Percentiles rank a stretch among this genome's conserved stretches.
These are phyloP conservation scores for Acipenser ruthenus DNA, from an alignment of 2,797 vertebrate species.

Conservation along the genomic window DNA sequence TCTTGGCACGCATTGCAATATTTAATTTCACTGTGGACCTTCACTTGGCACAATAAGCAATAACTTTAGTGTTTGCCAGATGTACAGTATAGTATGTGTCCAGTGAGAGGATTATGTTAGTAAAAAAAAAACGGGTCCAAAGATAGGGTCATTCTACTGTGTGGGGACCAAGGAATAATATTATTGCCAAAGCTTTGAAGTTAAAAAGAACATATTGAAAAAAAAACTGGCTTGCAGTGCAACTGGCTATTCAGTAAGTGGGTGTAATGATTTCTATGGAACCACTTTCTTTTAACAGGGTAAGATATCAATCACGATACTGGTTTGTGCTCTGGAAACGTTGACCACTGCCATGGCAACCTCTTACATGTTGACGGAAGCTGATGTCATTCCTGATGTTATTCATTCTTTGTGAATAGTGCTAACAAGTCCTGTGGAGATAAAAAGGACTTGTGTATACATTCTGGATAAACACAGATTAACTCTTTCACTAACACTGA, in stretches of 20 bases:
- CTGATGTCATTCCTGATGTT: constrained; percentile 78
- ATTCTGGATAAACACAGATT: constrained; percentile 54
- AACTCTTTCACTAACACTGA: constrained; percentile 33
- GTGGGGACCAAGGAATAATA: constrained; percentile 3
- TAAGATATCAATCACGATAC: constrained; percentile 68
- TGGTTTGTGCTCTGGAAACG: constrained; percentile 66
- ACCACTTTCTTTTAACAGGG: constrained; percentile 42
- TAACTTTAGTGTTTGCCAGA: neutral
- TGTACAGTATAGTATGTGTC: neutral
- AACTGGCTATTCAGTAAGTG: constrained; percentile 29
- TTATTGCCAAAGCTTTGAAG: constrained; percentile 46
- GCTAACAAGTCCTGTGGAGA: constrained; percentile 61
- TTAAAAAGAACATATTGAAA: constrained; percentile 38
- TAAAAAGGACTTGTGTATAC: constrained; percentile 61
- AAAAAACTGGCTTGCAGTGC: constrained; percentile 36
- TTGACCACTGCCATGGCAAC: constrained; percentile 80
- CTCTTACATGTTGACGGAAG: constrained; percentile 75
- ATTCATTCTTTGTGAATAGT: constrained; percentile 51
- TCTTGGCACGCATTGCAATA: neutral
- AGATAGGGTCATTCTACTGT: neutral
- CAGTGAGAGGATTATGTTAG: neutral
- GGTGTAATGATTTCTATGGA: constrained; percentile 36
- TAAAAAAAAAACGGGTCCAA: neutral
- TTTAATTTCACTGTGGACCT: constrained; percentile 22
- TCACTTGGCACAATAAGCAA: constrained; percentile 2